Conservation (phyloP, 2,888 invertebrate genomes). For the Sclerodermus sp. region DNA sequence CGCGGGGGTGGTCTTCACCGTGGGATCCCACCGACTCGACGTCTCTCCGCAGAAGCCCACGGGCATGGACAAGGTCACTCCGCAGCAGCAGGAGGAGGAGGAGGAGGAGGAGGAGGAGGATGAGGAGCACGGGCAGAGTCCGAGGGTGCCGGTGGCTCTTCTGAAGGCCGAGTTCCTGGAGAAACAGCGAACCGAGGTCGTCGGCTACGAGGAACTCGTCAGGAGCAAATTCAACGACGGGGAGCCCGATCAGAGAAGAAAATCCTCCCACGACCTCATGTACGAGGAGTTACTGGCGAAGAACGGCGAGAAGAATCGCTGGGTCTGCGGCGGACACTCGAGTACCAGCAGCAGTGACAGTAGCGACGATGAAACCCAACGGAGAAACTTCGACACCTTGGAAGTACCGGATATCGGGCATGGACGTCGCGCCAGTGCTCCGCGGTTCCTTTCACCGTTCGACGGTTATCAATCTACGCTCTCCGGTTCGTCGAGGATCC, state of each 20-base stretch:
- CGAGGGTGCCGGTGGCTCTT: slow-evolving; percentile 37
- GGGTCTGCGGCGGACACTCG: slow-evolving; percentile 2
- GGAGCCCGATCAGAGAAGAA: slow-evolving; percentile 28
- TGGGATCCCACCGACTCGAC: slow-evolving; percentile 41
- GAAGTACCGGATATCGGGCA: slow-evolving; percentile 6
- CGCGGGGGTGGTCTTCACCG: slow-evolving; percentile 44
- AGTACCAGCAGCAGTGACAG: slow-evolving; percentile 13
- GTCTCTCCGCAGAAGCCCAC: slow-evolving; percentile 19
- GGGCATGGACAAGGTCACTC: too few relatives aligned
- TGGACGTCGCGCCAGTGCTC: not conserved
- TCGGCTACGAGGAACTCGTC: slow-evolving; percentile 23
- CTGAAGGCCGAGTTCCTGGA: slow-evolving; percentile 39
- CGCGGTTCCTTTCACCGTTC: not conserved
- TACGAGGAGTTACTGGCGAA: slow-evolving; percentile 37
- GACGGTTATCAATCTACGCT: not conserved
- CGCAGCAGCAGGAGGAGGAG: not conserved
- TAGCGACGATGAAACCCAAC: slow-evolving; percentile 12
- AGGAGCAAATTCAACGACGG: slow-evolving; percentile 32
- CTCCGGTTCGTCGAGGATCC: too few relatives aligned
- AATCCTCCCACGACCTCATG: slow-evolving; percentile 42
- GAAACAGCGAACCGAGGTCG: slow-evolving; percentile 18
- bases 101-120: slow-evolving; percentile 33
- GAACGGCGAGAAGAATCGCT: slow-evolving; percentile 29
- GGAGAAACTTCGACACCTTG: slow-evolving; percentile 14
- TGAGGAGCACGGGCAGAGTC: slow-evolving; percentile 10